These are phyloP conservation scores for Columba guinea DNA, from an alignment of 2,797 vertebrate genomes.

Conservation along the genomic window DNA sequence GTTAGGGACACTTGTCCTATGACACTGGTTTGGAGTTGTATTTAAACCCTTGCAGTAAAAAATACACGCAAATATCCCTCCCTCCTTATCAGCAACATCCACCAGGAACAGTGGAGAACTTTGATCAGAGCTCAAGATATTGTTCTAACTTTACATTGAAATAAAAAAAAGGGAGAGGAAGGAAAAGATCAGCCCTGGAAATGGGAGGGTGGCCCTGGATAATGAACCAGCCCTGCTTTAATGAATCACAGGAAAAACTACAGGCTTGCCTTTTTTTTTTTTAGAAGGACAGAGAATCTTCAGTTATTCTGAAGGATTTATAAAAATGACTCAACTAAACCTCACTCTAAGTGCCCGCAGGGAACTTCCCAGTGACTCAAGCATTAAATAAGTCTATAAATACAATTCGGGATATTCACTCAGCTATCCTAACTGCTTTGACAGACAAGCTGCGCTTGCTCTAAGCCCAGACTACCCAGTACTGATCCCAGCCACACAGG, in stretches of 20 bases:
- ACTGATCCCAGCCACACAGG: not conserved
- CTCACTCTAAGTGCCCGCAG: not conserved
- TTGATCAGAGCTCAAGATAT: slow-evolving; percentile 53
- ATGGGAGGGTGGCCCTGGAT: slow-evolving; percentile 60
- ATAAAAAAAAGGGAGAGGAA: slow-evolving; percentile 65
- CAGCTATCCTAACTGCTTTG: not conserved
- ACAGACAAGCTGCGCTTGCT: not conserved
- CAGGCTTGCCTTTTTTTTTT: not conserved
- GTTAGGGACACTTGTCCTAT: not conserved
- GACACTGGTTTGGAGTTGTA: not conserved
- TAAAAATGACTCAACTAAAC: not conserved
- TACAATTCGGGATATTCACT: not conserved
- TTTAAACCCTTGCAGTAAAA: not conserved
- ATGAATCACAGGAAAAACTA: slow-evolving; percentile 78
- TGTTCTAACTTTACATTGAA: slow-evolving; percentile 11
- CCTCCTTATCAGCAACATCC: not conserved
- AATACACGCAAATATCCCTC: not conserved
- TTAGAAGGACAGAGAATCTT: not conserved
- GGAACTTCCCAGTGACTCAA: not conserved
- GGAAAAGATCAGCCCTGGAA: slow-evolving; percentile 77
- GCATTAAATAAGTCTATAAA: not conserved
- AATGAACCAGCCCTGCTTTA: slow-evolving; percentile 26
- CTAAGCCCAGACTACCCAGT: not conserved
- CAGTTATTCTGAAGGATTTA: slow-evolving; percentile 13
- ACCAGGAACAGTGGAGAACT: not conserved